Base-by-base conservation (phyloP, 2,113 vertebrate genomes). In the Erinaceus europaeus region DNA sequence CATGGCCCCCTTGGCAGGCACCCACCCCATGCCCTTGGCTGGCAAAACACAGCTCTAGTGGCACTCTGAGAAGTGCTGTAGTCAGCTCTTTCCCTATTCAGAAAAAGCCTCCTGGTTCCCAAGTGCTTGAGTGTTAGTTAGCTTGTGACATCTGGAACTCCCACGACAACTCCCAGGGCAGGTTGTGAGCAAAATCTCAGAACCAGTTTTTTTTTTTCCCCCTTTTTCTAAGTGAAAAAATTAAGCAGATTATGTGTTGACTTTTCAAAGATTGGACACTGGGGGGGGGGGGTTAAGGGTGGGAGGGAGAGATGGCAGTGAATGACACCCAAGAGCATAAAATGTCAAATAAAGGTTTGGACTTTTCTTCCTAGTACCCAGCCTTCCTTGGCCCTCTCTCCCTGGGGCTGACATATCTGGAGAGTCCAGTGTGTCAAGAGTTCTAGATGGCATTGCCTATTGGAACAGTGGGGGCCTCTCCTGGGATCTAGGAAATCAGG, bases 71-170 rank as follows among this genome's bases (percentile, higher is more conserved):
- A 5, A 27, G 15, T 21, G 23, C 55, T 23, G 11, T 25, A 69
- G 52, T 29, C 42, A 32, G 17, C 34, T 29, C 15, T 69, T 71
- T n/a, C n/a, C n/a, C 48, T 44, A 20, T 32, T 89, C 17, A 9
- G n/a, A 88, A 83, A 36, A 36, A 73, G 25, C 53, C 38, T 44
- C 29, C 59, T 40, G 32, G 52, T 55, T n/a, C n/a, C 57, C 25
- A 42, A 20, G 1, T 36, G 29, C 42, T 52, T 6, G 10, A 5
- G 6, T 65, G 40, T 75, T 50, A 53, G 38, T 13, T 9, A n/a
- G n/a, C n/a, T n/a, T 83, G n/a, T 36, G 12, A 29, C 71, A 27
- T 40, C 50, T 48, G 71, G 71, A 92, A 86, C 79, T 75, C 67
- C 29, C 2, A 21, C 27, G 57, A 44, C 48, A 53, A 4, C 44